These are phyloP conservation scores for Diachasmimorpha longicaudata DNA, from an alignment of 1,140 invertebrate species.

Conservation along the genomic window DNA sequence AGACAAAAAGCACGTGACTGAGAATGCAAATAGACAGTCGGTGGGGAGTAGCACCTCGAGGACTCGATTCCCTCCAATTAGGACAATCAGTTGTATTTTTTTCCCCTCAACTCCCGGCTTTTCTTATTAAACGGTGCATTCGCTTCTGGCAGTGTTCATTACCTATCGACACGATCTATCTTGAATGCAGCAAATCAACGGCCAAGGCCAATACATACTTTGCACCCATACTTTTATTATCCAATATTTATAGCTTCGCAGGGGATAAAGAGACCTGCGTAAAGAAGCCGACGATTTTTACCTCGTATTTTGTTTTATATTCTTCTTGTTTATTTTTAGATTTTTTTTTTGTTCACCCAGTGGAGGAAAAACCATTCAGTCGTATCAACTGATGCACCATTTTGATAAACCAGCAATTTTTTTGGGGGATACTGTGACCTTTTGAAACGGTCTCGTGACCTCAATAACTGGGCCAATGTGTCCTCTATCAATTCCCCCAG, in stretches of 20 bases:
- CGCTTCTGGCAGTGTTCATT: neutral
- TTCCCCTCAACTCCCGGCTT: neutral
- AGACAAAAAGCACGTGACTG: constrained; percentile 9
- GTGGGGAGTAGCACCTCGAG: neutral
- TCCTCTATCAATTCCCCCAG: neutral
- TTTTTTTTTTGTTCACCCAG: neutral
- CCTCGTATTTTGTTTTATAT: neutral
- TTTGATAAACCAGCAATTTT: neutral
- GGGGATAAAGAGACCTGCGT: neutral
- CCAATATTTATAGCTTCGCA: constrained; percentile 26
- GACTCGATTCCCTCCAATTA: neutral
- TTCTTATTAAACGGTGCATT: neutral
- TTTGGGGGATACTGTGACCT: too few relatives aligned
- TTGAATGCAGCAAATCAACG: constrained; percentile 18
- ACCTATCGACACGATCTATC: constrained; percentile 11
- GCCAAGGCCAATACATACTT: constrained; percentile 18
- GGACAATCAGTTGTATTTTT: neutral
- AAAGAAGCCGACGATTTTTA: neutral
- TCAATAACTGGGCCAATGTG: neutral
- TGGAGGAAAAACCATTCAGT: neutral
- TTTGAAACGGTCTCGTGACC: neutral
- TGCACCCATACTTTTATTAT: constrained; percentile 24
- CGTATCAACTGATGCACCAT: neutral
- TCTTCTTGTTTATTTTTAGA: neutral
- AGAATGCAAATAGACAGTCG: neutral